Base-by-base conservation (phyloP, 2,113 vertebrate species). In the Cranoglanis bouderius region DNA sequence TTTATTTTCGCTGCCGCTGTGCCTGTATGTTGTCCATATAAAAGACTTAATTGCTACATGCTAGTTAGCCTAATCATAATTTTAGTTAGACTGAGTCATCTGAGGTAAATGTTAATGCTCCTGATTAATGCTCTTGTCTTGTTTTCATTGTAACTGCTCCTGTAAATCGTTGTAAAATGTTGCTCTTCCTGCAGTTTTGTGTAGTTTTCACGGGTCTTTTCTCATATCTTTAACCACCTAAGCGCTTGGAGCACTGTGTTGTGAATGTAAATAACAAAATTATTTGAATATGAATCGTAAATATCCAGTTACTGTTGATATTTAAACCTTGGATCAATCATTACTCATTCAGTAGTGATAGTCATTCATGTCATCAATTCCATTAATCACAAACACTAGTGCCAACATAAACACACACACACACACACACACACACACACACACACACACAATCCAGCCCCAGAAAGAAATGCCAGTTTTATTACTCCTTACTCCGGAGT, bases 391-490 rank as follows among this genome's bases (percentile, higher is more conserved):
- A 43, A 8, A 74, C 67, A 19, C 14, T 32, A 38, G 67, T 19
- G 67, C 32, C 32, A 67, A 67, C 63, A 67, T 63, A 29, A 63
- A 65, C 65, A 67, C 63, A 67, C 65, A 67, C 29, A 70, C 67
- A 70, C 67, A 70, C 65, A 70, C 26, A 70, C 65, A 70, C 65
- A 70, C 65, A 70, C n/a, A 70, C 67, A 70, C 67, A 70, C 65
- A 70, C 57, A 59, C 57, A 59, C 19, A 59, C 29, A 70, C 65
- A 70, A 16, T 18, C 65, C 72, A 43, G 38, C 21, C 72, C 8
- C 21, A 26, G 21, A 75, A 0, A 26, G 9, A 21, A 75, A 40
- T 43, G 21, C 8, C 72, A 75, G 8, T 24, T 43, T 75, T 75
- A 75, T 75, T 75, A 75, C 19, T 38, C 67, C 6, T 19, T 18